Conservation (phyloP, 2,888 invertebrate genomes). For the Oxyscelio sp. region DNA sequence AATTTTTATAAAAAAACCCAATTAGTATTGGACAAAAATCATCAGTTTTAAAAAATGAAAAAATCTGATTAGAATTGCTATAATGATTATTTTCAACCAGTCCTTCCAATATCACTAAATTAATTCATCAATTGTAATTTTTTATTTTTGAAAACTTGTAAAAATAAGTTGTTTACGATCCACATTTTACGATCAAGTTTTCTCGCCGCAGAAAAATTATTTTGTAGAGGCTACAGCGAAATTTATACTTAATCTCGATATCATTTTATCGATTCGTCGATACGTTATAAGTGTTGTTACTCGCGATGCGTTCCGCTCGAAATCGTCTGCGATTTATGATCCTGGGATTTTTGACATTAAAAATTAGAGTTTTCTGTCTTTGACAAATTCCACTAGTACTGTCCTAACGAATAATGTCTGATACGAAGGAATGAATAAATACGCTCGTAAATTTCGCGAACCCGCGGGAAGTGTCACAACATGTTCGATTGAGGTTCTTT, state of each 20-base stretch:
- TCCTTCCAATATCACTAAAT: too few relatives aligned
- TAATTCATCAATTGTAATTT: too few relatives aligned
- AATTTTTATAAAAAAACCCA: too few relatives aligned
- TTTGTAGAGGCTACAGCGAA: too few relatives aligned
- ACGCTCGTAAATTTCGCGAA: not conserved
- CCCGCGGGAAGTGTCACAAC: not conserved
- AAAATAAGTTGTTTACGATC: too few relatives aligned
- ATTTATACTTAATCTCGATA: not conserved
- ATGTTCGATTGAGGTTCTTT: not conserved
- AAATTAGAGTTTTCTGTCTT: slow-evolving; percentile 6
- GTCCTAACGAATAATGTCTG: not conserved
- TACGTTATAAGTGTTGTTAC: not conserved
- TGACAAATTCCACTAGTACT: not conserved
- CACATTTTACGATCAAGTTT: too few relatives aligned
- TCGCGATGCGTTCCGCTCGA: not conserved
- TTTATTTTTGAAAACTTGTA: too few relatives aligned
- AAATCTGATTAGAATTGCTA: too few relatives aligned
- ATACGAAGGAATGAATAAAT: not conserved
- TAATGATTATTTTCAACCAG: too few relatives aligned
- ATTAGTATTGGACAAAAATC: too few relatives aligned
- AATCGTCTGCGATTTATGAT: not conserved
- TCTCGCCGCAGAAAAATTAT: too few relatives aligned
- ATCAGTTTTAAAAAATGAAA: too few relatives aligned
- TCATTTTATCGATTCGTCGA: not conserved
- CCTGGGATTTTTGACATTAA: not conserved